phyloP scores from a whole-genome alignment of 2,797 vertebrate species.

The Trachurus trachurus region DNA sequence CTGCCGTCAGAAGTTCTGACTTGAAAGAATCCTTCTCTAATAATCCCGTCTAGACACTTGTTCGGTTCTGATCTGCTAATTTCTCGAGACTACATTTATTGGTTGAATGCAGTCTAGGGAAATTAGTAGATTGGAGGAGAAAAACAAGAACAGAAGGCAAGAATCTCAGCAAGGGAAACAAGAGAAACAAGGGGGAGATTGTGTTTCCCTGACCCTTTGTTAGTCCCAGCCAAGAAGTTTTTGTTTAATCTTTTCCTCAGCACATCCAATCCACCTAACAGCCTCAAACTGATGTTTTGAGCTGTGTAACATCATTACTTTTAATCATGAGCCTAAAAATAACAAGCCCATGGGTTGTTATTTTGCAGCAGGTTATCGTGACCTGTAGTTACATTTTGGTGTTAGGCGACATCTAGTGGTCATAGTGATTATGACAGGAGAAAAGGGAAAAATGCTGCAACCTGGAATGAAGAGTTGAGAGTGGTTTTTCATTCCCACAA shows the following conservation, averaged over 20 bases:
- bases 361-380: too few species aligned
- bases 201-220: constrained; percentile 1
- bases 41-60: constrained; percentile 5
- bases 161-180: constrained; percentile 5
- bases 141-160: constrained; percentile 12
- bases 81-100: not conserved
- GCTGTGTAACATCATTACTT: not conserved
- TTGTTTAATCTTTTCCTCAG: constrained; percentile 3
- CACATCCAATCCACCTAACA: constrained; percentile 17
- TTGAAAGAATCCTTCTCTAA: constrained; percentile 6
- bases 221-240: not conserved
- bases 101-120: not conserved
- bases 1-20: not conserved
- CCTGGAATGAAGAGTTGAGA: too few species aligned
- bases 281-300: not conserved
- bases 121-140: constrained; percentile 1
- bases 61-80: constrained; percentile 16
- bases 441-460: too few species aligned
- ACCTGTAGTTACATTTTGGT: too few species aligned
- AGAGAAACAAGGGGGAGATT: not conserved
- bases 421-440: too few species aligned
- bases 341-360: too few species aligned
- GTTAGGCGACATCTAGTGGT: too few species aligned
- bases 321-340: too few species aligned
- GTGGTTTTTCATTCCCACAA: too few species aligned